Evolutionary conservation across 2,888 invertebrate species (phyloP).

Genomic region (Spisula solida): DNA sequence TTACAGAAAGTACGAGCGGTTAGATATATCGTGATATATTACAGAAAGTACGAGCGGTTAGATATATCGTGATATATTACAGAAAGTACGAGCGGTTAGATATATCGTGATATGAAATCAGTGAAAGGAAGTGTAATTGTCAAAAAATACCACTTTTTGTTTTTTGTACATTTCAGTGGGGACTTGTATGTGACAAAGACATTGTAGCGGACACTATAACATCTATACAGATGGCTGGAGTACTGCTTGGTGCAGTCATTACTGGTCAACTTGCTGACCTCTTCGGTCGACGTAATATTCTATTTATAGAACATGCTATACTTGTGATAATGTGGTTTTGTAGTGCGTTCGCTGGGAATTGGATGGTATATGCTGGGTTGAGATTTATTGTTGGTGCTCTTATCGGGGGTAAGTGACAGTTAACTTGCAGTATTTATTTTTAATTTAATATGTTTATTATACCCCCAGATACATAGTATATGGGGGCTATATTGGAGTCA

Average conservation of each 20-base stretch:
- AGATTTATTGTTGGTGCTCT: constrained; percentile 84
- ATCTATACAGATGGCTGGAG: constrained; percentile 85
- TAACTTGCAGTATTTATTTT: neutral
- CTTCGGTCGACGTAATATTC: constrained; percentile 83
- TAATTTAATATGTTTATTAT: too few relatives aligned
- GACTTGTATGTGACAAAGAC: constrained; percentile 80
- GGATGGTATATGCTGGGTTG: constrained; percentile 84
- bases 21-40: too few relatives aligned
- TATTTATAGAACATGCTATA: constrained; percentile 80
- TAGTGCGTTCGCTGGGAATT: constrained; percentile 82
- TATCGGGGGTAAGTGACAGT: constrained; percentile 80
- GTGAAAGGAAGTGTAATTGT: too few relatives aligned
- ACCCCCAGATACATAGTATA: too few relatives aligned
- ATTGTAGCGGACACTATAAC: constrained; percentile 81
- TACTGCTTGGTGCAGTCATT: constrained; percentile 83
- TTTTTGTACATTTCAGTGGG: constrained; percentile 80
- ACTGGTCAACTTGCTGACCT: constrained; percentile 85
- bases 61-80: too few relatives aligned
- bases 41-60: too few relatives aligned
- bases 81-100: too few relatives aligned
- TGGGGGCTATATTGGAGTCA: too few relatives aligned
- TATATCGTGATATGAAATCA: too few relatives aligned
- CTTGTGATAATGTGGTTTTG: constrained; percentile 81
- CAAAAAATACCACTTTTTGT: too few relatives aligned
- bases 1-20: too few relatives aligned